phyloP scores from a whole-genome alignment of 2,797 vertebrate species.

The Borostomias antarcticus region DNA sequence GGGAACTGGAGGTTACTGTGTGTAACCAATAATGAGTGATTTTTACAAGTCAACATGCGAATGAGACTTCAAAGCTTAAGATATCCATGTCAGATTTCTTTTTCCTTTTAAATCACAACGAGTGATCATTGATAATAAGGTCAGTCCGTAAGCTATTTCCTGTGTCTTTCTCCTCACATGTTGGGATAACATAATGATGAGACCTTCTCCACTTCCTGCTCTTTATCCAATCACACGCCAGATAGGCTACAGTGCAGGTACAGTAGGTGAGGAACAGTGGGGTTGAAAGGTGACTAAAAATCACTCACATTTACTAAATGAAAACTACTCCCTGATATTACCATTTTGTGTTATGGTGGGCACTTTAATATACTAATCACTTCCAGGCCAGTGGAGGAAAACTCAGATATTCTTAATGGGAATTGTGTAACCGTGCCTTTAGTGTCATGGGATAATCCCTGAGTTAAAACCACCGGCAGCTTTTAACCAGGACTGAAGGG shows the following conservation, averaged over 20 bases:
- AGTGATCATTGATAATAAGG: constrained; percentile 21
- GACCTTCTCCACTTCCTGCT: constrained; percentile 30
- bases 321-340: constrained; percentile 30
- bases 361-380: constrained; percentile 27
- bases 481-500: constrained; percentile 3
- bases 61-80: constrained; percentile 5
- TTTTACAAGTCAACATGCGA: constrained; percentile 28
- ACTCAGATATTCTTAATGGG: constrained; percentile 24
- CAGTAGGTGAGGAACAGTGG: background rate
- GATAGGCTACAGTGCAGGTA: background rate
- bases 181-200: constrained; percentile 14
- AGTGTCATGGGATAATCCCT: constrained; percentile 12
- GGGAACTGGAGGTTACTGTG: background rate
- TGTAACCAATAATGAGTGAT: background rate
- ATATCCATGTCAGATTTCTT: constrained; percentile 38
- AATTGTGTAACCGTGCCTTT: constrained; percentile 30
- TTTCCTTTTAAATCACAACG: background rate
- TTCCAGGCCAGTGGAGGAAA: constrained; percentile 23
- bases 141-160: constrained; percentile 14
- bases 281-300: background rate
- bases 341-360: background rate
- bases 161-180: constrained; percentile 13
- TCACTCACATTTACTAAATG: constrained; percentile 35
- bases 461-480: background rate
- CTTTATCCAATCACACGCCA: constrained; percentile 16